Evolutionary conservation across 2,888 invertebrate species (phyloP).

Genomic region (Drosophila borborema): DNA sequence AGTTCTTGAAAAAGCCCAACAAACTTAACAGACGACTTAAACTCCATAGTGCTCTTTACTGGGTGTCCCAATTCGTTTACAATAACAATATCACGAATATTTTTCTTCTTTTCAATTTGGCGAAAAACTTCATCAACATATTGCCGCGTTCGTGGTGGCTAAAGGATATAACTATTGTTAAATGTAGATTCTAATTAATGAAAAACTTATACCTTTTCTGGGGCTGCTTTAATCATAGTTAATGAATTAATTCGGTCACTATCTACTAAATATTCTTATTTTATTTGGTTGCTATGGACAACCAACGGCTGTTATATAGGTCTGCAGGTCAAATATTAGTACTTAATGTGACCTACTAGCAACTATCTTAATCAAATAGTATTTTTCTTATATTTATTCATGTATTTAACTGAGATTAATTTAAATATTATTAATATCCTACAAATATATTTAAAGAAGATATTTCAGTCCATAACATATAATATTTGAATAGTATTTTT

Average conservation of each 20-base stretch:
- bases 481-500: slow-evolving; percentile 2
- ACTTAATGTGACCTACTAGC: not conserved
- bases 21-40: slow-evolving; percentile 70
- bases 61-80: slow-evolving; percentile 82
- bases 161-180: not conserved
- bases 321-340: slow-evolving; percentile 35
- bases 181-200: not conserved
- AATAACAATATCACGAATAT: slow-evolving; percentile 80
- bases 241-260: slow-evolving; percentile 6
- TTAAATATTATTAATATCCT: not conserved
- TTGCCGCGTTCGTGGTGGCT: slow-evolving; percentile 68
- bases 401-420: not conserved
- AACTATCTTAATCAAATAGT: not conserved
- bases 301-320: slow-evolving; percentile 46
- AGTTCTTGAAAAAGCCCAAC: slow-evolving; percentile 81
- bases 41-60: slow-evolving; percentile 80
- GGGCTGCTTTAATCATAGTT: slow-evolving; percentile 49
- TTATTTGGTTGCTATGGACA: slow-evolving; percentile 35
- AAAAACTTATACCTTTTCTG: slow-evolving; percentile 44
- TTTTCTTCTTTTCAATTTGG: slow-evolving; percentile 71
- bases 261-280: not conserved
- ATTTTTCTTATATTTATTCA: not conserved
- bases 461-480: not conserved
- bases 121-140: slow-evolving; percentile 82
- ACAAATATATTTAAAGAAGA: not conserved